Evolutionary conservation across 2,113 vertebrate genomes (phyloP).

Genomic region (Notarius lentiginosus): DNA sequence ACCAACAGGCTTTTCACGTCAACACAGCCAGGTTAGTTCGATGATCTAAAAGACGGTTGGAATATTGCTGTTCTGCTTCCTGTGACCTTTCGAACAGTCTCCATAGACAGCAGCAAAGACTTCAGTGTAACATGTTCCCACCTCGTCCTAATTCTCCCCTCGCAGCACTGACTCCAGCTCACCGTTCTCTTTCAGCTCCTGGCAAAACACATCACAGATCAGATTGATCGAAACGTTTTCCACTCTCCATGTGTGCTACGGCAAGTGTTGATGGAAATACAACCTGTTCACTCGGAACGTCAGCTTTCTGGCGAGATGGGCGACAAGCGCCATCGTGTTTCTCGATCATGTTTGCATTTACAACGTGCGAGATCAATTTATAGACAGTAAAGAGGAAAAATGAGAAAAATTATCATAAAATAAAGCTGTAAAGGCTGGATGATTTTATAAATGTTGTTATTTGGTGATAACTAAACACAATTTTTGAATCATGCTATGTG

Average conservation of each 20-base stretch:
- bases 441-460: background rate
- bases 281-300: background rate
- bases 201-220: conserved; percentile 25
- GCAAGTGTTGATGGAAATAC: background rate
- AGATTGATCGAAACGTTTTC: background rate
- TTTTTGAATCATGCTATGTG: background rate
- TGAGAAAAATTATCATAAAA: background rate
- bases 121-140: conserved; percentile 15
- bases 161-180: conserved; percentile 69
- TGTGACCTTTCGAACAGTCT: conserved; percentile 20
- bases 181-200: conserved; percentile 74
- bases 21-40: background rate
- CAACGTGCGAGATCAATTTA: background rate
- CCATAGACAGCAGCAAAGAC: background rate
- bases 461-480: background rate
- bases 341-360: background rate
- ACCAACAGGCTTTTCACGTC: background rate
- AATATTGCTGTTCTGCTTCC: background rate
- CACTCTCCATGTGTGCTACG: too few relatives aligned
- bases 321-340: background rate
- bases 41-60: background rate
- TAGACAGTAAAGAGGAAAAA: background rate
- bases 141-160: conserved; percentile 56
- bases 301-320: too few relatives aligned
- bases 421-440: too few relatives aligned